Evolutionary conservation across 30 jellyfish, hydroid and myxozoan genomes (phyloP), one percentile per base, ranked within the genome.

Genomic region (Pelagia noctiluca): DNA sequence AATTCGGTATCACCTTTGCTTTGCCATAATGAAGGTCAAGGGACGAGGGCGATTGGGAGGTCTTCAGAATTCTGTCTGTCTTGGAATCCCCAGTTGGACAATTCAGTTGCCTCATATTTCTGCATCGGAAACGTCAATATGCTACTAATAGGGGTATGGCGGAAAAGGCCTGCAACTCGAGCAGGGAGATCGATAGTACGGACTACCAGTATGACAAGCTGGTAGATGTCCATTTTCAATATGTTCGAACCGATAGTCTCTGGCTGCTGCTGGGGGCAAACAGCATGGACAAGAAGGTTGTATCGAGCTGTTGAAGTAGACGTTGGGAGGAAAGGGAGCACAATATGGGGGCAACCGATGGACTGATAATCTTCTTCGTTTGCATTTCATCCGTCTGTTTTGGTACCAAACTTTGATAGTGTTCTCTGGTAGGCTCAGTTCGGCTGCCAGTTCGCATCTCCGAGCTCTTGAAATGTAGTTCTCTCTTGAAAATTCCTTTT

Each of bases 351-450:
- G n/a, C n/a, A 87, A 42, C 11, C 96, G 90, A 54, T 78, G 91
- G 50, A 87, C 61, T 22, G 96, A 76, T 35, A 87, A 48, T 30
- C 96, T 49, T 67, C 96, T 71, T 8, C 96, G 63, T 68, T 87
- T 87, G 84, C 96, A 87, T 87, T 87, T 87, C 96, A 87, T 87
- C 46, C 96, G 37, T 38, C 95, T 72, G 66, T 89, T 89, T 84
- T 89, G 97, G 50, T 82, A 89, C 97, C 97, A 89, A 13, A 89
- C 97, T 75, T 89, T 89, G 0, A 89, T 89, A 47, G 97, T 89
- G 49, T 82, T 89, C 77, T 89, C 97, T 12, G 97, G 97, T 7
- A 89, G 85, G 36, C 71, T 75, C 24, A 89, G 84, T 75, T 89
- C 97, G 1, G 92, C 80, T 0, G 97, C 95, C 19, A 89, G 95